A percentile compares a stretch with the other conserved stretches of the same genome.
phyloP scores from a whole-genome alignment of 2,797 vertebrate genomes.

The Tokudaia tokunoshimensis region DNA sequence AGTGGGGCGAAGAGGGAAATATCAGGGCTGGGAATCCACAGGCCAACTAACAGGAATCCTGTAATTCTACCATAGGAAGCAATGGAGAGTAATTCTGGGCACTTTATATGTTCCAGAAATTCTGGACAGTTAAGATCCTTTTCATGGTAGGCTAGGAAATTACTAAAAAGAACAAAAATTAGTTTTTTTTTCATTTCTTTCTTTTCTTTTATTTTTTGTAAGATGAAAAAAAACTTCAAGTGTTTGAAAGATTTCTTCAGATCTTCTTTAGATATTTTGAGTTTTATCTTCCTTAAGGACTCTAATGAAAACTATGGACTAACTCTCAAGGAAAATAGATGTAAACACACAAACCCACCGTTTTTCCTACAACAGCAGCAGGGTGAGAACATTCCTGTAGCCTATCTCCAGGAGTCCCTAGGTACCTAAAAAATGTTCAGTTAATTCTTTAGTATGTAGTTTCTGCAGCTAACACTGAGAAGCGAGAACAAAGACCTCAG shows the following conservation, averaged over 20 bases:
- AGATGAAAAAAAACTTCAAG: background rate
- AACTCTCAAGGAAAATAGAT: background rate
- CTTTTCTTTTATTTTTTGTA: background rate
- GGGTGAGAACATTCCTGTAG: background rate
- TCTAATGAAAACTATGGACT: background rate
- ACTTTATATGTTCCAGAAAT: background rate
- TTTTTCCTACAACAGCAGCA: background rate
- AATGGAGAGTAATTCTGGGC: background rate
- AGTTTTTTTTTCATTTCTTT: background rate
- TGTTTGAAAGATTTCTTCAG: background rate
- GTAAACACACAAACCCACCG: background rate
- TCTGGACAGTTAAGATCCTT: background rate
- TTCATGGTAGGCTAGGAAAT: background rate
- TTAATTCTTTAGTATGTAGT: background rate
- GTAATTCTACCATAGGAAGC: background rate
- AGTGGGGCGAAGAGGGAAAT: background rate
- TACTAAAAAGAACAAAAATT: background rate
- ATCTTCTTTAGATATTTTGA: background rate
- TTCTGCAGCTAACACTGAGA: background rate
- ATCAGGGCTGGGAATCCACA: conserved; percentile 31
- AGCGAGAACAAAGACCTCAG: background rate
- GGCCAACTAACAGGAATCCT: background rate
- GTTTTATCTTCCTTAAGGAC: background rate
- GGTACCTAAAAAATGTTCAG: background rate
- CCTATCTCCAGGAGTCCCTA: background rate